These are phyloP conservation scores for Bicyclus anynana DNA, from an alignment of 1,140 invertebrate species.

Conservation along the genomic window DNA sequence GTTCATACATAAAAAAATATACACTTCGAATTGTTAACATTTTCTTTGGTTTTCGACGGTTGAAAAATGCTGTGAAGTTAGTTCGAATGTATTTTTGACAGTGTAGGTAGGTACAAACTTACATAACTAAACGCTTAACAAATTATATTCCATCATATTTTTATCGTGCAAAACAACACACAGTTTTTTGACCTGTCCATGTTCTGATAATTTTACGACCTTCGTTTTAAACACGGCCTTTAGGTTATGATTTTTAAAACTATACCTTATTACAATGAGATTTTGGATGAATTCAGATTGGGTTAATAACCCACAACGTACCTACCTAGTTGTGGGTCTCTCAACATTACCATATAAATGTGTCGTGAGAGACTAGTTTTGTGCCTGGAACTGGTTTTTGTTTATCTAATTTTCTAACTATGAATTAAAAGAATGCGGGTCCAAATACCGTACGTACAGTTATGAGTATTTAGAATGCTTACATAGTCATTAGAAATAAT, in stretches of 20 bases:
- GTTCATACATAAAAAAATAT: too few species aligned
- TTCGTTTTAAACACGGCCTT: constrained; percentile 2
- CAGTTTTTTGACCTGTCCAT: background rate
- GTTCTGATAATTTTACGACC: constrained; percentile 2
- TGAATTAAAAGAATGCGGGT: constrained; percentile 18
- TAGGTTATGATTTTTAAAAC: background rate
- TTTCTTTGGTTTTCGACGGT: too few species aligned
- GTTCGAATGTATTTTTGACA: too few species aligned
- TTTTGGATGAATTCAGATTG: background rate
- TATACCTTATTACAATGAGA: background rate
- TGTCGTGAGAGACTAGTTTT: constrained; percentile 16
- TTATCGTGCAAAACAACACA: background rate
- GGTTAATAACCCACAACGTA: background rate
- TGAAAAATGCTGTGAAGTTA: too few species aligned
- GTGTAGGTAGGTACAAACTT: too few species aligned
- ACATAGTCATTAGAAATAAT: background rate
- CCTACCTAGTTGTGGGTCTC: background rate
- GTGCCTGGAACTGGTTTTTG: constrained; percentile 19
- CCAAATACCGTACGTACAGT: background rate
- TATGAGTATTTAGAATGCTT: background rate
- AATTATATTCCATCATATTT: too few species aligned
- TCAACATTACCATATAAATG: constrained; percentile 21
- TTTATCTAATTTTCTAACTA: constrained; percentile 21
- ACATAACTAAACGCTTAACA: too few species aligned
- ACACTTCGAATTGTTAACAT: too few species aligned